These are phyloP conservation scores for Girardia tigrina DNA, from an alignment of 2,888 invertebrate genomes.

Conservation along the genomic window DNA sequence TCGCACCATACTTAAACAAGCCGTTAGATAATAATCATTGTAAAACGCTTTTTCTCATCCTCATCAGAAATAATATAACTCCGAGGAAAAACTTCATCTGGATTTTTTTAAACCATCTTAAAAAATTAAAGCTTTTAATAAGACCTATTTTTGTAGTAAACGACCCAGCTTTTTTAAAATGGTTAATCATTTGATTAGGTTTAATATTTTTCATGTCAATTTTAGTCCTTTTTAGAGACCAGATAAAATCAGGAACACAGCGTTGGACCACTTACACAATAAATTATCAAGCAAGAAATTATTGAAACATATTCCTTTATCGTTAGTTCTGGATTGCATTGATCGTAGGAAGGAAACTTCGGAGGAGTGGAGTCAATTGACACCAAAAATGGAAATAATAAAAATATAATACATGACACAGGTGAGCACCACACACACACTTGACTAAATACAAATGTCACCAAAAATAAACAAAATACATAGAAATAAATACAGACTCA, in stretches of 20 bases:
- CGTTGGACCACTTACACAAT: no score
- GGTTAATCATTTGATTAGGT: conserved; percentile 61
- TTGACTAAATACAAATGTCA: no score
- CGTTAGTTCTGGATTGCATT: no score
- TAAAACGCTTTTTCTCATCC: conserved; percentile 41
- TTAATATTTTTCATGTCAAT: conserved; percentile 60
- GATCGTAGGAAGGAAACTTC: no score
- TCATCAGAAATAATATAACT: conserved; percentile 60
- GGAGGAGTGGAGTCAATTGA: no score
- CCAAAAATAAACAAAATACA: no score
- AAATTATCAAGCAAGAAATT: no score
- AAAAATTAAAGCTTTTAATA: conserved; percentile 39
- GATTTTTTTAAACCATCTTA: conserved; percentile 51
- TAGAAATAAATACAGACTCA: no score
- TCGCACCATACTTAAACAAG: background rate
- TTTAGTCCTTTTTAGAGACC: conserved; percentile 73
- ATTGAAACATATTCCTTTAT: no score
- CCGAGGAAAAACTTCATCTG: conserved; percentile 67
- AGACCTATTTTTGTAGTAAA: conserved; percentile 65
- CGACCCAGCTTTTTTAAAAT: conserved; percentile 63
- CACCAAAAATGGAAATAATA: no score
- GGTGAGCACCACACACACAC: no score
- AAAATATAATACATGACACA: no score
- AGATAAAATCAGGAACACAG: conserved; percentile 61
- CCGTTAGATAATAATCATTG: background rate